Base-by-base conservation (phyloP, 2,888 invertebrate species). In the Torymus tubicola region DNA sequence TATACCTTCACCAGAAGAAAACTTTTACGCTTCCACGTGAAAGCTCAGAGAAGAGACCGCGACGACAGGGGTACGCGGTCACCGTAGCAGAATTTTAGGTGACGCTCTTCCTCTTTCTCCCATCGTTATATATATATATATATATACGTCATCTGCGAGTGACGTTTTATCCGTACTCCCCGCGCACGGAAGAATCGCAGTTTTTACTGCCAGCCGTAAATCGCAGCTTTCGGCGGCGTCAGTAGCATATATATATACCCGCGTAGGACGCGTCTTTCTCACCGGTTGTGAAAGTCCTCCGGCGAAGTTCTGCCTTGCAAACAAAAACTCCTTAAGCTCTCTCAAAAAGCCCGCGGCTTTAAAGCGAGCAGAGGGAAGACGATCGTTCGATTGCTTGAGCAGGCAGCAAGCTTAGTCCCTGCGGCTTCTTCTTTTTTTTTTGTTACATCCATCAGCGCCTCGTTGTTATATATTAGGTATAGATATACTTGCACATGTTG, bases 151-250 rank as follows among this genome's bases (percentile, higher is more conserved):
- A 82, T 80, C 77, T 80, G 79, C 78, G 68, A 75, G 73, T 31
- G 79, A 81, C 67, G 71, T 73, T 75, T 70, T 80, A 74, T 74
- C 76, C 78, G 65, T 1, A 42, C 21, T 2, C 21, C 2, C 1
- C 1, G 21, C 21, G 42, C 42, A 52, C 13, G 58, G 70, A 81
- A 64, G 78, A 80, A 79, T 82, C 79, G 69, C 79, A 81, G 76
- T 78, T 82, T 81, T 81, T 81, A 82, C 73, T 79, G 14, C 72
- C 78, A 74, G 57, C 76, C 72, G 75, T 79, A 84, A 83, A 83
- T 81, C 71, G 82, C 76, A 76, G 82, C 73, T 68, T 78, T 50
- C 72, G 73, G n/a, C 21, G 21, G 8, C 42, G 42, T 5, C 5
- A 8, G 42, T 8, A 8, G 31, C 4, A 31, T 31, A 31, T 42